Evolutionary conservation across 2,113 vertebrate genomes (phyloP).

Genomic region (Eira barbara): DNA sequence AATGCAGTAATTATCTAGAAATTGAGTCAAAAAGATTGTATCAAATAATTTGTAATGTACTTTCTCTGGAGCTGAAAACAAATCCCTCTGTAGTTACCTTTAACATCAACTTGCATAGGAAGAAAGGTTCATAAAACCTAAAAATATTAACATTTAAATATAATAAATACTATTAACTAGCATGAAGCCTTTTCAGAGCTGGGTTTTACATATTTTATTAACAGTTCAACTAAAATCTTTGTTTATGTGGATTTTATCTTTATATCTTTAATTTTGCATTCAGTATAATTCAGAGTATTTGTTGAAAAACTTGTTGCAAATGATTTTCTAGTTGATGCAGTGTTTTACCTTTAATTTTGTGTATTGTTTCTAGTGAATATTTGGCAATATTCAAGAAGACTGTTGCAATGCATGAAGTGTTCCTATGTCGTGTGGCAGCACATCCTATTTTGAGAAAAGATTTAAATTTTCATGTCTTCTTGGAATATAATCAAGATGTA

Average conservation of each 20-base stretch:
- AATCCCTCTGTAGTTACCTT: not conserved
- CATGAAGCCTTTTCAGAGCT: slow-evolving; percentile 53
- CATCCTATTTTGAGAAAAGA: slow-evolving; percentile 98
- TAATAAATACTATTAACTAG: slow-evolving; percentile 58
- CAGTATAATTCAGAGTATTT: slow-evolving; percentile 56
- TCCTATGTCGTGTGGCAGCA: slow-evolving; percentile 97
- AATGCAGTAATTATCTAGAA: slow-evolving; percentile 3
- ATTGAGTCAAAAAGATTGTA: slow-evolving; percentile 27
- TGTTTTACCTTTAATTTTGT: slow-evolving; percentile 69
- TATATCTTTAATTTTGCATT: slow-evolving; percentile 53
- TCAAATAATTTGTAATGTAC: slow-evolving; percentile 26
- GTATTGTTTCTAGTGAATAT: slow-evolving; percentile 91
- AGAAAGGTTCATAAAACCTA: slow-evolving; percentile 59
- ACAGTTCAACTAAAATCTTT: slow-evolving; percentile 53
- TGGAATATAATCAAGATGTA: slow-evolving; percentile 99
- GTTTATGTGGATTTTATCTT: slow-evolving; percentile 44
- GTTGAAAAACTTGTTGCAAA: slow-evolving; percentile 39
- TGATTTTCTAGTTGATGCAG: slow-evolving; percentile 21
- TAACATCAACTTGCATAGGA: slow-evolving; percentile 61
- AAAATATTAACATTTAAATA: slow-evolving; percentile 61
- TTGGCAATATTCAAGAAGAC: slow-evolving; percentile 99
- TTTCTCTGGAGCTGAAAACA: slow-evolving; percentile 44
- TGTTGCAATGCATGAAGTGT: slow-evolving; percentile 99
- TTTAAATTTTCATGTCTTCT: slow-evolving; percentile 98
- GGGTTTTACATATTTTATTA: slow-evolving; percentile 42